phyloP scores from a whole-genome alignment of 2,888 invertebrate genomes.

The Linnaemya tessellans region DNA sequence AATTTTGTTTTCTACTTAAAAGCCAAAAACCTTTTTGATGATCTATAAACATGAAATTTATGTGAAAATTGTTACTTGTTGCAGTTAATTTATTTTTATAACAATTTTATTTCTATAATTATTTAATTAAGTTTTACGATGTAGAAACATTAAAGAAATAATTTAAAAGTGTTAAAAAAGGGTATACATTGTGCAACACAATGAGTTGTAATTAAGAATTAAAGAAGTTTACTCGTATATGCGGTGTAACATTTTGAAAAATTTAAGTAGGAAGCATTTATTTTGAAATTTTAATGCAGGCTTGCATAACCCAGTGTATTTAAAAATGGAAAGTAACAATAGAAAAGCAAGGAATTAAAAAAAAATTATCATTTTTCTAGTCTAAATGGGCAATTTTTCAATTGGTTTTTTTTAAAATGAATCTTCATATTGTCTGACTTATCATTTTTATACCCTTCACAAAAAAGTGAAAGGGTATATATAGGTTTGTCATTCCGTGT shows the following conservation, averaged over 20 bases:
- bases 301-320: background rate
- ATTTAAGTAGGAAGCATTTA: background rate
- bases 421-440: too few species aligned
- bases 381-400: too few species aligned
- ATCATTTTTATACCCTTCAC: too few species aligned
- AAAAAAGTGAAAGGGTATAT: too few species aligned
- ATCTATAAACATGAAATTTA: slow-evolving; percentile 65
- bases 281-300: background rate
- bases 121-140: slow-evolving; percentile 70
- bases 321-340: background rate
- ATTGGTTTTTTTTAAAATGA: too few species aligned
- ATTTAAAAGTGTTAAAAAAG: slow-evolving; percentile 50
- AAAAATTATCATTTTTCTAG: too few species aligned
- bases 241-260: background rate
- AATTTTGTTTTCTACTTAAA: slow-evolving; percentile 19
- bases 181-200: slow-evolving; percentile 5
- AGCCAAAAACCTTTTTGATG: slow-evolving; percentile 56
- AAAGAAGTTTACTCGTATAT: background rate
- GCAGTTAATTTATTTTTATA: slow-evolving; percentile 49
- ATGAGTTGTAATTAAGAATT: slow-evolving; percentile 18
- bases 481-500: too few species aligned
- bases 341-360: too few species aligned
- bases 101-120: slow-evolving; percentile 68
- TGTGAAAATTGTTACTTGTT: slow-evolving; percentile 59
- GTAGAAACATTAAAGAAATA: slow-evolving; percentile 22